Conservation (phyloP, 2,113 vertebrate genomes). For the Xiphophorus maculatus region DNA sequence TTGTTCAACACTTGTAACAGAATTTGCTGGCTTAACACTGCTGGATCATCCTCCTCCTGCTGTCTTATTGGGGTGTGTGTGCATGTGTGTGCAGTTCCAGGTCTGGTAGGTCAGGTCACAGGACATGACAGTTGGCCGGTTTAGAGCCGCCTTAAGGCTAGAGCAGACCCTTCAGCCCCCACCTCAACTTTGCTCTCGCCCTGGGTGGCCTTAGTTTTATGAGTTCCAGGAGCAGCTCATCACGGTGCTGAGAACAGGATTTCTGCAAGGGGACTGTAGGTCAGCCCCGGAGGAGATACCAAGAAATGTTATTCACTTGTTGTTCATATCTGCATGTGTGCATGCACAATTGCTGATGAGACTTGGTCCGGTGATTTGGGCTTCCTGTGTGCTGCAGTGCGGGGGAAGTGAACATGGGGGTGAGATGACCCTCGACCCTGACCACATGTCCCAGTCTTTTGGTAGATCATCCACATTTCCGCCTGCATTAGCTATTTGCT, state of each 20-base stretch:
- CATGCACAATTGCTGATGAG: constrained; percentile 24
- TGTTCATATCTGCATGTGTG: constrained; percentile 24
- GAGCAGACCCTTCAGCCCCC: constrained; percentile 10
- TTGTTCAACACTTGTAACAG: constrained; percentile 9
- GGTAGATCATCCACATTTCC: constrained; percentile 73
- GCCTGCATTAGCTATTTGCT: constrained; percentile 46
- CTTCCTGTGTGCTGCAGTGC: constrained; percentile 74
- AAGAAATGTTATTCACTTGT: constrained; percentile 36
- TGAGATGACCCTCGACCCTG: constrained; percentile 67
- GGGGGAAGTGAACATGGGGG: constrained; percentile 61
- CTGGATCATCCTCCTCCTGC: background rate
- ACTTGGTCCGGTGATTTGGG: constrained; percentile 36
- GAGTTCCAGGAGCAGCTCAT: constrained; percentile 71
- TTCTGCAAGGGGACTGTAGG: constrained; percentile 57
- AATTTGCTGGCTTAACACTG: background rate
- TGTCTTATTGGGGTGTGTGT: constrained; percentile 13
- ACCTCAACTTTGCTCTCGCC: constrained; percentile 18
- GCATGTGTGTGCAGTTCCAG: constrained; percentile 26
- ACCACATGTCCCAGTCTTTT: constrained; percentile 73
- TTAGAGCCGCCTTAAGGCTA: constrained; percentile 44
- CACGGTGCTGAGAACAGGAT: constrained; percentile 54
- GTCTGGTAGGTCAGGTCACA: constrained; percentile 63
- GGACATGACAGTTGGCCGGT: constrained; percentile 60
- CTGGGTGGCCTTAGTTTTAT: constrained; percentile 74
- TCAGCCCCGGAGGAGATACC: constrained; percentile 46